Conservation (phyloP, 30 jellyfish, hydroid and myxozoan species). For the Aurelia sp. region DNA sequence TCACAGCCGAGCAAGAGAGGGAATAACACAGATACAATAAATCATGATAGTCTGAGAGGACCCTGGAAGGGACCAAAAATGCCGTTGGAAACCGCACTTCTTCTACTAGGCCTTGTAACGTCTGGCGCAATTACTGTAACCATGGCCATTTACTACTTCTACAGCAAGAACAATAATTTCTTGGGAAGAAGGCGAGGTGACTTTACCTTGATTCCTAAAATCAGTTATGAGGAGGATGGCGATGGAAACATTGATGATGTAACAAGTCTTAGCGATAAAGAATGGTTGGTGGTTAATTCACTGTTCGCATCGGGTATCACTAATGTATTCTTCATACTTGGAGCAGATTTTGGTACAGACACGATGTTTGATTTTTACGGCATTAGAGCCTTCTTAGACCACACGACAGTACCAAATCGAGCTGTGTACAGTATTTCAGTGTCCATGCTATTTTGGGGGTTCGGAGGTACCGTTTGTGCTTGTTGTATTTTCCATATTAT, state of each 20-base stretch:
- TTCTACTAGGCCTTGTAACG: slow-evolving; percentile 42
- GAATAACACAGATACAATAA: no score
- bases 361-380: slow-evolving; percentile 65
- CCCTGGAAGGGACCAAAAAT: slow-evolving; percentile 28
- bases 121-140: slow-evolving; percentile 60
- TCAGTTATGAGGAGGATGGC: background rate
- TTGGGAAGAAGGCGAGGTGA: background rate
- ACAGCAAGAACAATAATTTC: slow-evolving; percentile 15
- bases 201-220: slow-evolving; percentile 25
- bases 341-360: slow-evolving; percentile 49
- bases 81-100: slow-evolving; percentile 28
- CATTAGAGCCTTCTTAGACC: slow-evolving; percentile 29
- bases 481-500: slow-evolving; percentile 54
- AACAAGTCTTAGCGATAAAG: slow-evolving; percentile 28
- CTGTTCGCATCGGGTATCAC: slow-evolving; percentile 24
- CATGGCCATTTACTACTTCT: slow-evolving; percentile 47
- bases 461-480: slow-evolving; percentile 61
- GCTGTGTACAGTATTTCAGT: slow-evolving; percentile 45
- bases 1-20: background rate
- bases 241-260: slow-evolving; percentile 3
- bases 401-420: slow-evolving; percentile 41
- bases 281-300: slow-evolving; percentile 33
- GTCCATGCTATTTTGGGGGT: slow-evolving; percentile 57
- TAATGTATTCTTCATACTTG: slow-evolving; percentile 23
- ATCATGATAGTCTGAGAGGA: background rate